A percentile compares a stretch with the other conserved stretches of the same genome.
phyloP scores from a whole-genome alignment of 2,888 invertebrate genomes.

The Cosmia pyralina region DNA sequence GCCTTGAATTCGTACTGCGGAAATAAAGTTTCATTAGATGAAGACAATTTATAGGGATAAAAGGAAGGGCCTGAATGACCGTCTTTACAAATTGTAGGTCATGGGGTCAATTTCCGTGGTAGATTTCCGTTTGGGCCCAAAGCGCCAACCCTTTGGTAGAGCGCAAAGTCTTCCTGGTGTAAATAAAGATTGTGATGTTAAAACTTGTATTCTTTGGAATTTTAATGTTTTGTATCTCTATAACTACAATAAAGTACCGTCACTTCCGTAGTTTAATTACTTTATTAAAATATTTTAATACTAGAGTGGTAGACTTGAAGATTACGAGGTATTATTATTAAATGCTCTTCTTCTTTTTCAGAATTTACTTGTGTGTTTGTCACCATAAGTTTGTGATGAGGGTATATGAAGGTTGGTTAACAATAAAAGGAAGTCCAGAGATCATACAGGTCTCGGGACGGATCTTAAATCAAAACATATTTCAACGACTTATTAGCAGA shows the following conservation, averaged over 20 bases:
- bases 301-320: neutral
- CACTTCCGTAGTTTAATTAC: neutral
- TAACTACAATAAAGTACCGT: neutral
- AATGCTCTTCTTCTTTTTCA: slow-evolving; percentile 71
- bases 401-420: slow-evolving; percentile 20
- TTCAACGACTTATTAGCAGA: neutral
- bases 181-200: slow-evolving; percentile 5
- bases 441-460: slow-evolving; percentile 9
- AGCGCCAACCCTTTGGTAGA: slow-evolving; percentile 1
- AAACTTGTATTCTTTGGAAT: neutral
- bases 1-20: slow-evolving; percentile 99
- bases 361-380: slow-evolving; percentile 37
- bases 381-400: slow-evolving; percentile 48
- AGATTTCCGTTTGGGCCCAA: slow-evolving; percentile 12
- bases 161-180: neutral
- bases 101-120: slow-evolving; percentile 23
- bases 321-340: neutral
- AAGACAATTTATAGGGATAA: slow-evolving; percentile 6
- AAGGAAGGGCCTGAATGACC: slow-evolving; percentile 5
- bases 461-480: slow-evolving; percentile 29
- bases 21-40: slow-evolving; percentile 31
- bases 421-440: slow-evolving; percentile 22
- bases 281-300: neutral
- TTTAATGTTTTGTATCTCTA: neutral
- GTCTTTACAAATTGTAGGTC: slow-evolving; percentile 32